These are phyloP conservation scores for Eueremaeus valkanovi DNA, from an alignment of 2,888 invertebrate species.

Conservation along the genomic window DNA sequence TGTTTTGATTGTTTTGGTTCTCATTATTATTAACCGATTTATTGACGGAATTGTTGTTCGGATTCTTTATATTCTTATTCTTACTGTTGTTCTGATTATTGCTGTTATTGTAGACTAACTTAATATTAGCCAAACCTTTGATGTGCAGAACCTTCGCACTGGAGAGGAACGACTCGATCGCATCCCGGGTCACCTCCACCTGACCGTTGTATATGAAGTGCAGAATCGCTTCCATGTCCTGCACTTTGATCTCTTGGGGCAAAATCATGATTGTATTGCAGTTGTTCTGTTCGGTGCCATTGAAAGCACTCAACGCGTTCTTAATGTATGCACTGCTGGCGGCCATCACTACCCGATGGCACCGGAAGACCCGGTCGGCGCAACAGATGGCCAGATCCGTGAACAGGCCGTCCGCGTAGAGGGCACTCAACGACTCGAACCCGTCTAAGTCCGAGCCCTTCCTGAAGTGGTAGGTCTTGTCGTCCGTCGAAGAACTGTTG, in stretches of 20 bases:
- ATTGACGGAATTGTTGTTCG: neutral
- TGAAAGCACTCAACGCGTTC: conserved; percentile 38
- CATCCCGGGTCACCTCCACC: conserved; percentile 37
- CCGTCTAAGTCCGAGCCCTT: conserved; percentile 40
- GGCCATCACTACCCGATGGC: conserved; percentile 42
- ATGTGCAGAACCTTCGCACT: conserved; percentile 36
- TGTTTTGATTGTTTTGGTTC: neutral
- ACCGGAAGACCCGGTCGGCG: conserved; percentile 37
- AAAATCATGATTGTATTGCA: conserved; percentile 41
- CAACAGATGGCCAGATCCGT: conserved; percentile 41
- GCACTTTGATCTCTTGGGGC: conserved; percentile 34
- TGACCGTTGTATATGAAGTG: conserved; percentile 40
- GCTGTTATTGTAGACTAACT: conserved; percentile 39
- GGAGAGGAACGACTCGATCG: conserved; percentile 39
- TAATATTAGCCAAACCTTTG: conserved; percentile 40
- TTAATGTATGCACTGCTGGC: conserved; percentile 37
- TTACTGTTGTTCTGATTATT: neutral
- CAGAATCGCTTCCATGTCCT: conserved; percentile 41
- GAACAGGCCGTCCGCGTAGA: conserved; percentile 38
- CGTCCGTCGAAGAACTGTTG: conserved; percentile 16
- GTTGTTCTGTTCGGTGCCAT: conserved; percentile 33
- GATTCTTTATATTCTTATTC: conserved; percentile 7
- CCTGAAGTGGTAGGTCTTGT: conserved; percentile 38
- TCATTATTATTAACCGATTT: conserved; percentile 8
- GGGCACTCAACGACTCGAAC: conserved; percentile 37